Base-by-base conservation (phyloP, 2,888 invertebrate genomes). In the Cyclophora albipunctata region DNA sequence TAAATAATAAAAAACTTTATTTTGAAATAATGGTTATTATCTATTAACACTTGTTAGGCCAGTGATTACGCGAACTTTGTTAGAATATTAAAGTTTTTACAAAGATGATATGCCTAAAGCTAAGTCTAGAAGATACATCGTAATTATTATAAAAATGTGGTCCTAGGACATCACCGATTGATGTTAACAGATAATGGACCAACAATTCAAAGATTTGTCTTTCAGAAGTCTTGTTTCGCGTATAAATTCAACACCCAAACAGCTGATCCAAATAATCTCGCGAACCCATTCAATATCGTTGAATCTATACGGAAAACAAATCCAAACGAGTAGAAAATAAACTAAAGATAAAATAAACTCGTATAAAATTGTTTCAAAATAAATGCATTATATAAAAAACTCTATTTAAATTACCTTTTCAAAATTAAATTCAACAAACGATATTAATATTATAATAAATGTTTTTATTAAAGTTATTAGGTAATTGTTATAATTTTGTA, bases 21-120 rank as follows among this genome's bases (percentile, higher is more conserved):
- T 87, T 85, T 83, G 82, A 84, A 85, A 77, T 78, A 80, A 78
- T 86, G 87, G 88, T 86, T 87, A 87, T 87, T 88, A 88, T 84
- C 88, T 85, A 88, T 88, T 86, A 88, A 88, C 88, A 84, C 73
- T 77, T 78, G 77, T 84, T 87, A 88, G 88, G 86, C 85, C 84
- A 68, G 80, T 75, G 79, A 78, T 78, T 77, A 83, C 73, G 75
- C 78, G 66, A 73, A 64, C 69, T 71, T 67, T 72, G 73, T 82
- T 82, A 84, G 78, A 74, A 63, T 63, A 68, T 74, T 78, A 79
- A 80, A 74, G 62, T 73, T 81, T 81, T 78, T 81, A 84, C 76
- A 83, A 78, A 80, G 75, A 77, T 84, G 85, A 85, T 86, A 86
- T 85, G 84, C 81, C 82, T 82, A 80, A 50, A 54, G 65, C 75